Evolutionary conservation across 2,888 invertebrate species (phyloP).

Genomic region (Himalopsyche japonica): DNA sequence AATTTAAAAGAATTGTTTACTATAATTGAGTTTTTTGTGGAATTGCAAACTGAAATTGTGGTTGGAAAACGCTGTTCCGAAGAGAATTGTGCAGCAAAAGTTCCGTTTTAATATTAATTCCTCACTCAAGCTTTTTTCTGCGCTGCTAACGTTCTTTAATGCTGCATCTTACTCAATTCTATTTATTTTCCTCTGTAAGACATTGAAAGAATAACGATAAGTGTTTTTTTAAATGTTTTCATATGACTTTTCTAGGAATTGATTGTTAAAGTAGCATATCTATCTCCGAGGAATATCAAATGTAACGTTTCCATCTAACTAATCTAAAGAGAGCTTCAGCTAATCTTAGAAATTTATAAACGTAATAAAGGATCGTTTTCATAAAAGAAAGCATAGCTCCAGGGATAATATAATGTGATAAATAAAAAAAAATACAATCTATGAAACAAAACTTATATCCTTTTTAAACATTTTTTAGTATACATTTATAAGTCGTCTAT

Average conservation of each 20-base stretch:
- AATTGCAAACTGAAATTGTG: too few relatives aligned
- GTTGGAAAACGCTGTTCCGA: not conserved
- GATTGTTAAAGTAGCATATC: not conserved
- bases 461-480: too few relatives aligned
- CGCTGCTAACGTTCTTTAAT: not conserved
- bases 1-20: too few relatives aligned
- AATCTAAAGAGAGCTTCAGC: not conserved
- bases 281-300: not conserved
- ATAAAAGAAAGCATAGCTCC: too few relatives aligned
- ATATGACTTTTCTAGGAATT: not conserved
- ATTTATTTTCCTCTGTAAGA: not conserved
- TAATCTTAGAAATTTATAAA: too few relatives aligned
- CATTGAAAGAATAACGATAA: not conserved
- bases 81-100: not conserved
- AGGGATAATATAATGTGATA: too few relatives aligned
- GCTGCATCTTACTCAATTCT: not conserved
- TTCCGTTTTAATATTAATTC: slow-evolving; percentile 14
- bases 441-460: too few relatives aligned
- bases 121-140: slow-evolving; percentile 7
- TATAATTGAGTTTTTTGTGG: too few relatives aligned
- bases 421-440: too few relatives aligned
- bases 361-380: too few relatives aligned
- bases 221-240: not conserved
- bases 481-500: too few relatives aligned
- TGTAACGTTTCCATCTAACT: not conserved